phyloP scores from a whole-genome alignment of 2,888 invertebrate genomes.

The Malacosoma neustria region DNA sequence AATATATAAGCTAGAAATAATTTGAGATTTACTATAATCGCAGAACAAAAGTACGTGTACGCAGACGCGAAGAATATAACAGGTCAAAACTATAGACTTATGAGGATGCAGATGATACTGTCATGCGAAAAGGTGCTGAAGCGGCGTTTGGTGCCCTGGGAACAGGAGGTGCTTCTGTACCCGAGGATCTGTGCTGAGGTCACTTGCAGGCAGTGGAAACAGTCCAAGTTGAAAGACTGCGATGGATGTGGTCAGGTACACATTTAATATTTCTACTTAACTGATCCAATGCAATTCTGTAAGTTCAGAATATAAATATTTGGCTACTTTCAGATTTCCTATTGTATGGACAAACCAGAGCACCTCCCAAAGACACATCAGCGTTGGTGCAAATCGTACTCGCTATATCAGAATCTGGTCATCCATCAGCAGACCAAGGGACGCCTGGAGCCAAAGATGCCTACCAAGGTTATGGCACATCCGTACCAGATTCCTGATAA shows the following conservation, averaged over 20 bases:
- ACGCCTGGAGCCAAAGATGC: conserved; percentile 73
- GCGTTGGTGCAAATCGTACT: conserved; percentile 78
- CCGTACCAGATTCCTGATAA: conserved; percentile 44
- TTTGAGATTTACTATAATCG: too few species aligned
- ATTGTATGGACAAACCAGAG: conserved; percentile 58
- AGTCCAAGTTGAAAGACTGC: conserved; percentile 66
- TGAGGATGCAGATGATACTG: conserved; percentile 77
- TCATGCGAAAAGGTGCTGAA: conserved; percentile 75
- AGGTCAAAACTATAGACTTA: conserved; percentile 76
- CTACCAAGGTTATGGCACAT: conserved; percentile 51
- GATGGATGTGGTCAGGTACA: conserved; percentile 72
- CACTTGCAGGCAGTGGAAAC: conserved; percentile 73
- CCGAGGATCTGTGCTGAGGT: conserved; percentile 76
- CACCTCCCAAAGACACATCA: conserved; percentile 70
- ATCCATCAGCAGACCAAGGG: conserved; percentile 75
- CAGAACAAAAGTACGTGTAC: conserved; percentile 73
- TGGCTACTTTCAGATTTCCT: conserved; percentile 70
- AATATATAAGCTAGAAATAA: too few species aligned
- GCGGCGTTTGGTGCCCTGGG: conserved; percentile 76
- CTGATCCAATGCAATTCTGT: too few species aligned
- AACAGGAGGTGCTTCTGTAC: conserved; percentile 80
- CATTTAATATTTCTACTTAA: not conserved
- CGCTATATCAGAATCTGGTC: conserved; percentile 76
- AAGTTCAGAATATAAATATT: too few species aligned
- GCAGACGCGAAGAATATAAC: conserved; percentile 56